A percentile compares a stretch with the other conserved stretches of the same genome.
Conservation (phyloP, 1,140 invertebrate species). For the Drosophila kikkawai region DNA sequence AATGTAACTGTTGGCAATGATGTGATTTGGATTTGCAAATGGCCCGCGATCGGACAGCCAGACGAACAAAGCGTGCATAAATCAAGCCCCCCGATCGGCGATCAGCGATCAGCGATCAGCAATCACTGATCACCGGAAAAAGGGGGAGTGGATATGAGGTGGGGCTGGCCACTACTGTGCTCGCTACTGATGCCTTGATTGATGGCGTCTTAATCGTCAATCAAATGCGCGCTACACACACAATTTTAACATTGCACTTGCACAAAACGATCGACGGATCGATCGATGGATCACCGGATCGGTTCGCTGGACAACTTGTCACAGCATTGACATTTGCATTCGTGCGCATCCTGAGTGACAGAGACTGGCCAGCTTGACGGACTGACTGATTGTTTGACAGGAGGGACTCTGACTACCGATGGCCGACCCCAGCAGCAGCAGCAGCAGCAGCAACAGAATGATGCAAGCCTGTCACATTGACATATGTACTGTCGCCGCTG, state of each 20-base stretch:
- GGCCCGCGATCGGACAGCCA: slow-evolving; percentile 54
- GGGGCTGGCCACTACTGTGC: slow-evolving; percentile 48
- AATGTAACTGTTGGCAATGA: slow-evolving; percentile 78
- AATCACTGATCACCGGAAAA: slow-evolving; percentile 36
- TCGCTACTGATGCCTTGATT: slow-evolving; percentile 76
- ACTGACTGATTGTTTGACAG: slow-evolving; percentile 82
- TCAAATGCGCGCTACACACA: slow-evolving; percentile 78
- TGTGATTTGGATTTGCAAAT: slow-evolving; percentile 83
- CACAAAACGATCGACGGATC: slow-evolving; percentile 26
- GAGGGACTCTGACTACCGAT: slow-evolving; percentile 1
- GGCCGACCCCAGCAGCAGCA: slow-evolving; percentile 19
- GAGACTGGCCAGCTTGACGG: slow-evolving; percentile 62
- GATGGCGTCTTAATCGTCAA: slow-evolving; percentile 84
- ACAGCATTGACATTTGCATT: slow-evolving; percentile 82
- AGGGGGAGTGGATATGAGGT: slow-evolving; percentile 19
- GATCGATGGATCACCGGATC: slow-evolving; percentile 53
- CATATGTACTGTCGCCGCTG: slow-evolving; percentile 71
- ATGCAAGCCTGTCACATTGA: slow-evolving; percentile 74
- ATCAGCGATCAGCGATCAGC: slow-evolving; percentile 47
- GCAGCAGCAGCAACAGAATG: slow-evolving; percentile 38
- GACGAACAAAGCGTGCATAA: slow-evolving; percentile 76
- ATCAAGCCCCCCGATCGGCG: slow-evolving; percentile 62
- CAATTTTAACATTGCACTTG: slow-evolving; percentile 71
- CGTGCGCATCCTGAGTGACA: slow-evolving; percentile 78
- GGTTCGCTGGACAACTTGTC: slow-evolving; percentile 71